These are phyloP conservation scores for Ostrea denselamellosa DNA, from an alignment of 1,140 invertebrate genomes.

Conservation along the genomic window DNA sequence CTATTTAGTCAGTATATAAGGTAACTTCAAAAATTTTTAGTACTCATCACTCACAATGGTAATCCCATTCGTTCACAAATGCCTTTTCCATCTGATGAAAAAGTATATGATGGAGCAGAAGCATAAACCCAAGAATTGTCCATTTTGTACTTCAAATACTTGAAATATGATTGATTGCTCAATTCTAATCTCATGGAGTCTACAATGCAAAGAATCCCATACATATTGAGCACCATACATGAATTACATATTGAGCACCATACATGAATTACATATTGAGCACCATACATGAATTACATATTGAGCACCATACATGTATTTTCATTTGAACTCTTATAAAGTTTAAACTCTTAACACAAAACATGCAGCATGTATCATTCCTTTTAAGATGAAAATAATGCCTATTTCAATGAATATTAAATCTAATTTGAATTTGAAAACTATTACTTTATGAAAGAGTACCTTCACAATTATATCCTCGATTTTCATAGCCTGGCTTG, in stretches of 20 bases:
- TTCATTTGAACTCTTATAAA: no score
- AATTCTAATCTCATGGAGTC: not conserved
- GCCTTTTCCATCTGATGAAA: not conserved
- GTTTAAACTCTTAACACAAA: no score
- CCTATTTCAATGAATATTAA: not conserved
- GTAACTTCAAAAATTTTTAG: not conserved
- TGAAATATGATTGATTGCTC: not conserved
- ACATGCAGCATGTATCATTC: no score
- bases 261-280: not conserved
- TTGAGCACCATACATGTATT: no score
- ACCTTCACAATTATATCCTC: not conserved
- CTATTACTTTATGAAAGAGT: not conserved
- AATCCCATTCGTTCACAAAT: not conserved
- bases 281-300: no score
- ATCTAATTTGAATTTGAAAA: not conserved
- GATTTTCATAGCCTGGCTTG: constrained; percentile 3
- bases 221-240: not conserved
- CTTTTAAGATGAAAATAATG: no score
- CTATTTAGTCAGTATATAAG: not conserved
- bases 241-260: not conserved
- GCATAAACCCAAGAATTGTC: not conserved
- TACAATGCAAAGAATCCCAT: not conserved
- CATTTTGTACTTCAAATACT: not conserved
- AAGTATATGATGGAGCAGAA: not conserved
- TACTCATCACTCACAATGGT: not conserved